Percentiles rank a stretch among this genome's conserved stretches.
Conservation (phyloP, 1,140 invertebrate genomes). For the Drosophila simulans region DNA sequence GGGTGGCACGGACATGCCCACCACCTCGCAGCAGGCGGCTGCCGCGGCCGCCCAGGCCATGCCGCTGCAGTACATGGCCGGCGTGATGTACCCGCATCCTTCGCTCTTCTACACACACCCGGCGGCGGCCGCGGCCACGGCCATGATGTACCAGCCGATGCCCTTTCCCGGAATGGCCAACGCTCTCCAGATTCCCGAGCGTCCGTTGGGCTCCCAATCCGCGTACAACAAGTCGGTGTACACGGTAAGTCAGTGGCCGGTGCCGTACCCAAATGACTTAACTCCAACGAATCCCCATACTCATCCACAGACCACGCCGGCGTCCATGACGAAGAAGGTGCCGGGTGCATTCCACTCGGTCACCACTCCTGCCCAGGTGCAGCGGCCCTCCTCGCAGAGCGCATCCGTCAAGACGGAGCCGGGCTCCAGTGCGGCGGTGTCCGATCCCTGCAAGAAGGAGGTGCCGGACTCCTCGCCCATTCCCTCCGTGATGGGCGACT, state of each 20-base stretch:
- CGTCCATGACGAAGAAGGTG: constrained; percentile 29
- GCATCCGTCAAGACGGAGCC: constrained; percentile 88
- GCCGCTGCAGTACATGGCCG: constrained; percentile 86
- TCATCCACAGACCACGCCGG: constrained; percentile 38
- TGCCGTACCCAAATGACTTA: neutral
- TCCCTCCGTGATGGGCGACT: constrained; percentile 72
- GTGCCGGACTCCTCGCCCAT: constrained; percentile 85
- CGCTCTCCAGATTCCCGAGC: constrained; percentile 54
- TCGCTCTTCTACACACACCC: constrained; percentile 81
- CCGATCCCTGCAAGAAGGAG: constrained; percentile 87
- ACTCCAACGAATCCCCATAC: neutral
- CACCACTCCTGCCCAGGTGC: constrained; percentile 73
- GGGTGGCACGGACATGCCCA: constrained; percentile 41
- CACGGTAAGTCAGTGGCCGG: constrained; percentile 32
- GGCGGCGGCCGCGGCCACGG: constrained; percentile 68
- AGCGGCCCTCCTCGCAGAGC: constrained; percentile 86
- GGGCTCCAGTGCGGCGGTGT: constrained; percentile 86
- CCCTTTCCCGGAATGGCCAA: constrained; percentile 69
- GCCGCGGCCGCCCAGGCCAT: constrained; percentile 53
- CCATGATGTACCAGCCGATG: constrained; percentile 81
- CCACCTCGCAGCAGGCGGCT: constrained; percentile 60
- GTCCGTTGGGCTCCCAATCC: constrained; percentile 18
- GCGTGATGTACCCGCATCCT: constrained; percentile 85
- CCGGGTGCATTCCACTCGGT: constrained; percentile 77
- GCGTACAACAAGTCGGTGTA: constrained; percentile 54